Percentiles rank a stretch among this genome's conserved stretches.
phyloP scores from a whole-genome alignment of 2,888 invertebrate species.

The Calameuta idolon region DNA sequence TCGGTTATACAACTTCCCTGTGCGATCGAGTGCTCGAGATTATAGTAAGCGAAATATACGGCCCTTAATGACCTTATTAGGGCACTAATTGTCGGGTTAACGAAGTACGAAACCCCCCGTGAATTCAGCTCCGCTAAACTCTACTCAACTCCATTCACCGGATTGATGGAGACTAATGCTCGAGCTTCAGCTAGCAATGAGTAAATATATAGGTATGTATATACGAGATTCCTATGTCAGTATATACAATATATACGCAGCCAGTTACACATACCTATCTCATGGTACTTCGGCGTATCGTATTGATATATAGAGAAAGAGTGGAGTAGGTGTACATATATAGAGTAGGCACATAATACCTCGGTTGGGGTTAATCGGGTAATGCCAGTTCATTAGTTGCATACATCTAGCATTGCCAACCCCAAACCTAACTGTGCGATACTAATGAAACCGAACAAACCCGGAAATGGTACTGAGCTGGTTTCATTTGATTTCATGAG shows the following conservation, averaged over 20 bases:
- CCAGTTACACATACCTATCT: neutral
- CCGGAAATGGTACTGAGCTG: constrained; percentile 53
- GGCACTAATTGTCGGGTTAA: constrained; percentile 52
- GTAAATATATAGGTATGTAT: constrained; percentile 6
- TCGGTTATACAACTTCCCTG: neutral
- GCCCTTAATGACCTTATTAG: constrained; percentile 52
- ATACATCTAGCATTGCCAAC: constrained; percentile 41
- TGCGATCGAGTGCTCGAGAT: neutral
- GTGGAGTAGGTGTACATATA: constrained; percentile 38
- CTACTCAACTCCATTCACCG: constrained; percentile 38
- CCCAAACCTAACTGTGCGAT: constrained; percentile 42
- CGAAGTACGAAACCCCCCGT: constrained; percentile 41
- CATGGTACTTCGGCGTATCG: neutral
- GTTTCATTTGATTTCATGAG: constrained; percentile 60
- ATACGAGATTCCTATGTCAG: neutral
- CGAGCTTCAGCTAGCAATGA: constrained; percentile 17
- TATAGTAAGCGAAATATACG: constrained; percentile 28
- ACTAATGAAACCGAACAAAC: constrained; percentile 56
- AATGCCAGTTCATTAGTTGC: constrained; percentile 63
- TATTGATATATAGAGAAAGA: constrained; percentile 10
- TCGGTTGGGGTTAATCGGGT: constrained; percentile 59
- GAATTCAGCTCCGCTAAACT: constrained; percentile 24
- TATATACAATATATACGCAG: neutral
- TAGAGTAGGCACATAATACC: constrained; percentile 48
- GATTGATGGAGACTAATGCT: constrained; percentile 50